These are phyloP conservation scores for Pseudocheirus occidentalis DNA, from an alignment of 2,797 vertebrate genomes.

Conservation along the genomic window DNA sequence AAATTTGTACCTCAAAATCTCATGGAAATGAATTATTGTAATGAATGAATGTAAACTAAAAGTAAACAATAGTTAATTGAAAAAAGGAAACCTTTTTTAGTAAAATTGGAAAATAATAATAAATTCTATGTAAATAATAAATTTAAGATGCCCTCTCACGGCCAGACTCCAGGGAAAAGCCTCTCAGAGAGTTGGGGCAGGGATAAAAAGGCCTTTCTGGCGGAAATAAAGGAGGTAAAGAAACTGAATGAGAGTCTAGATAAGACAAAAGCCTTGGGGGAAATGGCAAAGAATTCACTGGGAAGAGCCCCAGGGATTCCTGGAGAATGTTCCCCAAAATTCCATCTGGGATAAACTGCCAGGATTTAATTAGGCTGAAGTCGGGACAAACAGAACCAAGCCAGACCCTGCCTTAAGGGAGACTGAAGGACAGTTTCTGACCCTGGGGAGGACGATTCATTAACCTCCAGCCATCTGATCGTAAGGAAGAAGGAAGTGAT, in stretches of 20 bases:
- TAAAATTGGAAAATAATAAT: not conserved
- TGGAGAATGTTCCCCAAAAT: no score
- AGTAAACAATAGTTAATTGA: no score
- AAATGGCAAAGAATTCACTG: not conserved
- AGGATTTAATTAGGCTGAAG: not conserved
- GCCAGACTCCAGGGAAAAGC: not conserved
- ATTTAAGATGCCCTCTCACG: no score
- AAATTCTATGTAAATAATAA: no score
- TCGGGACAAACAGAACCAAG: not conserved
- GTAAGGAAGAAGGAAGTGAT: not conserved
- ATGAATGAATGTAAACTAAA: no score
- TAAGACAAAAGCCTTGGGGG: not conserved
- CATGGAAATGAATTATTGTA: no score
- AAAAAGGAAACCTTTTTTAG: no score
- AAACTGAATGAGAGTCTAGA: not conserved
- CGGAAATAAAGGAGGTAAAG: not conserved
- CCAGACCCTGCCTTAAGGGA: not conserved
- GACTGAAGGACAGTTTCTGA: no score
- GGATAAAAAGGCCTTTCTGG: not conserved
- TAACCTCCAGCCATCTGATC: not conserved
- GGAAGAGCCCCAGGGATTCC: not conserved
- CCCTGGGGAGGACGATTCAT: not conserved
- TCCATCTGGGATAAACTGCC: no score
- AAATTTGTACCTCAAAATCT: no score
- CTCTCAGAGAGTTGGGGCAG: not conserved